Percentiles rank a stretch among this genome's conserved stretches.
These are phyloP conservation scores for Bos indicus DNA, from an alignment of 2,113 vertebrate genomes.

Conservation along the genomic window DNA sequence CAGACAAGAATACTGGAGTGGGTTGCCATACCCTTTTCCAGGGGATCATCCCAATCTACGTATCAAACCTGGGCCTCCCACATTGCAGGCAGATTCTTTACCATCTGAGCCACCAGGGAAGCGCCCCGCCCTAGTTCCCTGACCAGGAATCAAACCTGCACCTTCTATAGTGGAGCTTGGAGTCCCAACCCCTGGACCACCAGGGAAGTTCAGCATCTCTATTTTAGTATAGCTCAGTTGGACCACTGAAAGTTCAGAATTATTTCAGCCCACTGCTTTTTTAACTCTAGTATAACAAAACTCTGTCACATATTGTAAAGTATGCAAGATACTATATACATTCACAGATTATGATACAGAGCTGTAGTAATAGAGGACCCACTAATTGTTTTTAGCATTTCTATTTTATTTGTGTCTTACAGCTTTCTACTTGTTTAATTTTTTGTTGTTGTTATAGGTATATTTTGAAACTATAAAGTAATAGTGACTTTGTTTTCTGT, in stretches of 20 bases:
- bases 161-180: neutral
- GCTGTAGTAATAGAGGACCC: neutral
- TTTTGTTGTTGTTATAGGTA: neutral
- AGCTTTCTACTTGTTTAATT: neutral
- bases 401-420: constrained; percentile 3
- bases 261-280: neutral
- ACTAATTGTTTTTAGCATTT: neutral
- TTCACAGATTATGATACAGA: neutral
- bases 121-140: neutral
- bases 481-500: neutral
- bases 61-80: neutral
- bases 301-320: neutral
- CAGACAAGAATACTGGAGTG: neutral
- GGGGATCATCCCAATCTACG: neutral
- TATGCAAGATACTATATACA: neutral
- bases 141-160: neutral
- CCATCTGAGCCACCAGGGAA: neutral
- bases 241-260: neutral
- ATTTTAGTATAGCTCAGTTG: neutral
- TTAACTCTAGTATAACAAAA: neutral
- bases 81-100: neutral
- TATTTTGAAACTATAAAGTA: neutral
- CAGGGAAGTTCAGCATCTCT: neutral
- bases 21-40: neutral
- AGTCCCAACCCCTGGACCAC: neutral